phyloP scores from a whole-genome alignment of 2,888 invertebrate genomes.

The Mythimna vitellina region DNA sequence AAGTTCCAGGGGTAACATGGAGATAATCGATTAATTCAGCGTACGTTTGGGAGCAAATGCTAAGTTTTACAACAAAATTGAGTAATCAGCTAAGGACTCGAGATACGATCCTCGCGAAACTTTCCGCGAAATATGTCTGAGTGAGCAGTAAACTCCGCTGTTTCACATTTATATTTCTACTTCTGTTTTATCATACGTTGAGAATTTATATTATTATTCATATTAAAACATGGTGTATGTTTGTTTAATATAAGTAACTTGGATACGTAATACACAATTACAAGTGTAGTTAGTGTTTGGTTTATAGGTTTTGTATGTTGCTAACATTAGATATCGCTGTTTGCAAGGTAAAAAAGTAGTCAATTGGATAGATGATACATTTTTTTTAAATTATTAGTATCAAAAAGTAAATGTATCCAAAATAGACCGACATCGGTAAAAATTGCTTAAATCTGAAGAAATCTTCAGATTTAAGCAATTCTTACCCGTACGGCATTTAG shows the following conservation, averaged over 20 bases:
- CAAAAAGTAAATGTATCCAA: no score
- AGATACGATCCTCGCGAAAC: slow-evolving; percentile 68
- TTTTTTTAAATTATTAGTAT: no score
- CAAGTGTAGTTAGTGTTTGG: not conserved
- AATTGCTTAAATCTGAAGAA: no score
- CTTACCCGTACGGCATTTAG: no score
- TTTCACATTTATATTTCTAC: slow-evolving; percentile 63
- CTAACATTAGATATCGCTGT: no score
- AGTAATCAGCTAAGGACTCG: slow-evolving; percentile 71
- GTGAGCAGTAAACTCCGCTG: slow-evolving; percentile 58
- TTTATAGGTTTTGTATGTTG: no score
- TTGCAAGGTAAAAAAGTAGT: no score
- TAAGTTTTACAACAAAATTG: slow-evolving; percentile 71
- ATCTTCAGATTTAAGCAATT: no score
- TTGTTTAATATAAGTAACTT: slow-evolving; percentile 16
- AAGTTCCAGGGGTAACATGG: slow-evolving; percentile 35
- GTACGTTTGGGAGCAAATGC: slow-evolving; percentile 64
- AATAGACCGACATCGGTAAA: no score
- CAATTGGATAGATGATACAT: no score
- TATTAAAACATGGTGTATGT: slow-evolving; percentile 11
- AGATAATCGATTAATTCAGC: slow-evolving; percentile 60
- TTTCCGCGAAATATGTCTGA: slow-evolving; percentile 67
- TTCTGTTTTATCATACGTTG: slow-evolving; percentile 48
- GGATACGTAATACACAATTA: not conserved
- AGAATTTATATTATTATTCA: slow-evolving; percentile 20